A percentile compares a stretch with the other conserved stretches of the same genome.
These are phyloP conservation scores for Stenchaetothrips biformis DNA, from an alignment of 2,888 invertebrate genomes.

Conservation along the genomic window DNA sequence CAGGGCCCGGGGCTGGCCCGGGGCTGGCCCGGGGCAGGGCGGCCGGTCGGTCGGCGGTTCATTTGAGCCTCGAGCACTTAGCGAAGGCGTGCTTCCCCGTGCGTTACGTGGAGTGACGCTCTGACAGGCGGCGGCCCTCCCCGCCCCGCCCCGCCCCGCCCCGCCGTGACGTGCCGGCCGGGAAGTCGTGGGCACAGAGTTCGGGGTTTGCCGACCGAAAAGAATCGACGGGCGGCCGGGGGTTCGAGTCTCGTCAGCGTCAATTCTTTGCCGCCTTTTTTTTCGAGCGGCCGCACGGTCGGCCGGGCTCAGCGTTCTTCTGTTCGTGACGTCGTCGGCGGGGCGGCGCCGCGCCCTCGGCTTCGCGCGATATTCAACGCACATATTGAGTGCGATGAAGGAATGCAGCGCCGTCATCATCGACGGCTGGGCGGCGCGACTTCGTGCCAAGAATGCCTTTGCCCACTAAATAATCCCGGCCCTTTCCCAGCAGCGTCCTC, in stretches of 20 bases:
- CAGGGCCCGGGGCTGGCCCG: too few relatives aligned
- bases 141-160: background rate
- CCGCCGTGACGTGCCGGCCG: background rate
- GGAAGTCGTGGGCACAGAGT: background rate
- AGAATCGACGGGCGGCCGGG: background rate
- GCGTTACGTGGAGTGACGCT: too few relatives aligned
- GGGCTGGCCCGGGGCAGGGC: background rate
- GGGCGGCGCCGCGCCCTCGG: background rate
- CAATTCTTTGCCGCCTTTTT: background rate
- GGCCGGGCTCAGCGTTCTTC: background rate
- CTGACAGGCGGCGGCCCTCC: background rate
- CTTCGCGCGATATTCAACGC: background rate
- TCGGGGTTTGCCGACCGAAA: background rate
- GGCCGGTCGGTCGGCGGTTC: background rate
- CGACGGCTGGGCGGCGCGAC: background rate
- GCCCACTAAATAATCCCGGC: background rate
- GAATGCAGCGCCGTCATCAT: background rate
- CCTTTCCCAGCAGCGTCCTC: background rate
- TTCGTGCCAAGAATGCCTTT: constrained; percentile 5
- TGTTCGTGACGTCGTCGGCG: too few relatives aligned
- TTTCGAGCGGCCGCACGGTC: background rate
- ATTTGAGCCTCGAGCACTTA: too few relatives aligned
- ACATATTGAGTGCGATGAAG: background rate
- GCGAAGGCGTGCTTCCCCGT: too few relatives aligned
- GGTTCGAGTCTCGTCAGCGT: background rate